phyloP scores from a whole-genome alignment of 1,140 invertebrate genomes.

The Drosophila micromelanica region DNA sequence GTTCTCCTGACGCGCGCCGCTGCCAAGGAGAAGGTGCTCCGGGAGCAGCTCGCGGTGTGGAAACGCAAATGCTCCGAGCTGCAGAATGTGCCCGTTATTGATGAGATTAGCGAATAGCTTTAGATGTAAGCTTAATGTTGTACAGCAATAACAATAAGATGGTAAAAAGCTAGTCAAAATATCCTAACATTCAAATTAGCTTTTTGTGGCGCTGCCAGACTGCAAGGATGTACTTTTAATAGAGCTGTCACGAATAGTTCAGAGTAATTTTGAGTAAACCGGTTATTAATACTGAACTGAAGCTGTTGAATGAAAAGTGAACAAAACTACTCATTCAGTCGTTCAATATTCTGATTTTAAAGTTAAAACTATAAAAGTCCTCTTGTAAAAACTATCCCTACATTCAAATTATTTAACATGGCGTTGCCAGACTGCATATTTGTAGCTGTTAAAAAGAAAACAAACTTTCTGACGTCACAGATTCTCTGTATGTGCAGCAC shows the following conservation, averaged over 20 bases:
- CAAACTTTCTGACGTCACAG: slow-evolving; percentile 5
- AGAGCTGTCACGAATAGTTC: too few relatives aligned
- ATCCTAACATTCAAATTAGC: background rate
- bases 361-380: too few relatives aligned
- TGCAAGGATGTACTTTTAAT: too few relatives aligned
- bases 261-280: too few relatives aligned
- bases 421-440: background rate
- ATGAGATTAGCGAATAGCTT: slow-evolving; percentile 81
- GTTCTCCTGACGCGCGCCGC: slow-evolving; percentile 79
- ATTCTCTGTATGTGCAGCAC: background rate
- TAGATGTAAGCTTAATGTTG: slow-evolving; percentile 57
- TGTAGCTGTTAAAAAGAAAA: background rate
- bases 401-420: background rate
- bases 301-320: too few relatives aligned
- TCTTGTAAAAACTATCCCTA: background rate
- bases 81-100: slow-evolving; percentile 84
- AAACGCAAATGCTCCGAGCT: slow-evolving; percentile 82
- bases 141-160: slow-evolving; percentile 36
- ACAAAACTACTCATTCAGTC: too few relatives aligned
- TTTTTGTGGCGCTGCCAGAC: background rate
- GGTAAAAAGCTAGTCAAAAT: slow-evolving; percentile 5
- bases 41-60: slow-evolving; percentile 75
- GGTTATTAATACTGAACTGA: too few relatives aligned
- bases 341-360: too few relatives aligned
- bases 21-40: slow-evolving; percentile 80